Conservation (phyloP, 2,797 vertebrate species). For the Spinibarbus caldwelli region DNA sequence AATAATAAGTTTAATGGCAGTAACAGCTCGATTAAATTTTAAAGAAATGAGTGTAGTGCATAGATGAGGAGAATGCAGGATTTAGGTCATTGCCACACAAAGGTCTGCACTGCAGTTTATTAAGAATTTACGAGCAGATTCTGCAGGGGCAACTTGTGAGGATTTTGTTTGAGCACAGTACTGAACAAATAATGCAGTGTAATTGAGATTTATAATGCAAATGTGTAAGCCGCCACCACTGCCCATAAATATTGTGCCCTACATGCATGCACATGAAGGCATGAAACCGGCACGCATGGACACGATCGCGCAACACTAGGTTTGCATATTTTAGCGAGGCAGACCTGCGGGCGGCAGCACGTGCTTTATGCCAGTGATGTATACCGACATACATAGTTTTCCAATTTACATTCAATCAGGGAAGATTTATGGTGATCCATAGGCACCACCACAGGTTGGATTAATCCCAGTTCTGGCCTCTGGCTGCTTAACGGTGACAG, state of each 20-base stretch:
- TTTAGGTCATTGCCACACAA: conserved; percentile 79
- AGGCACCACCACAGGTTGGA: conserved; percentile 71
- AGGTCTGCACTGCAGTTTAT: conserved; percentile 84
- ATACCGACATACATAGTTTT: conserved; percentile 73
- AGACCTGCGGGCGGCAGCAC: conserved; percentile 49
- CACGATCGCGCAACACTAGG: conserved; percentile 55
- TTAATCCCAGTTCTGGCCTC: conserved; percentile 73
- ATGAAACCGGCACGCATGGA: not conserved
- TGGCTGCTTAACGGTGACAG: conserved; percentile 71
- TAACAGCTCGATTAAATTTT: conserved; percentile 75
- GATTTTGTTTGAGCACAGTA: conserved; percentile 63
- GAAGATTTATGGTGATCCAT: conserved; percentile 76
- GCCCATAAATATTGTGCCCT: conserved; percentile 68
- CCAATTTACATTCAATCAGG: conserved; percentile 74
- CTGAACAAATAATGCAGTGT: conserved; percentile 78
- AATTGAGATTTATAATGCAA: conserved; percentile 81
- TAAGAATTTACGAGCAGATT: conserved; percentile 80
- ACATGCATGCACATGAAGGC: not conserved
- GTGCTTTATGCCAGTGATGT: conserved; percentile 74
- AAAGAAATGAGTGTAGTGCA: conserved; percentile 70
- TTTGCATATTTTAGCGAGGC: conserved; percentile 58
- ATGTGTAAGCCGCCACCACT: conserved; percentile 68
- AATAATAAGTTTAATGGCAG: conserved; percentile 70
- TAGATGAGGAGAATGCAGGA: conserved; percentile 73
- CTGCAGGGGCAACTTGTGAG: conserved; percentile 72